Evolutionary conservation across 2,888 invertebrate species (phyloP).

Genomic region (Clivina fossor): DNA sequence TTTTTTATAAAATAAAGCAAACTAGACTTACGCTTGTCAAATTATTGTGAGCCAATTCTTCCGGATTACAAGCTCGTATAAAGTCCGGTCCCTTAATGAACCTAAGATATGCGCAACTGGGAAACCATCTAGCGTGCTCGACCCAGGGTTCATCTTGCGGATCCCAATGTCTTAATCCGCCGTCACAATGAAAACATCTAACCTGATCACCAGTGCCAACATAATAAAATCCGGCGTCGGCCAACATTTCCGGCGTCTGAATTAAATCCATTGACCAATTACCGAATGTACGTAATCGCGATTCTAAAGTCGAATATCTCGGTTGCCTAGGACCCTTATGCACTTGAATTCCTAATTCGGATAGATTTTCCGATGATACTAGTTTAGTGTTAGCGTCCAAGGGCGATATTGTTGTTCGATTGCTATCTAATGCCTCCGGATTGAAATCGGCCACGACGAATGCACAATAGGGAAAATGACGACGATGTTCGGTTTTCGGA

Average conservation of each 20-base stretch:
- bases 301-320: constrained; percentile 67
- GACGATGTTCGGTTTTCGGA: constrained; percentile 68
- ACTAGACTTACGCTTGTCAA: constrained; percentile 37
- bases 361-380: constrained; percentile 54
- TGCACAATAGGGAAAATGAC: constrained; percentile 62
- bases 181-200: constrained; percentile 93
- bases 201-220: constrained; percentile 74
- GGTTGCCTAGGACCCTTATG: constrained; percentile 66
- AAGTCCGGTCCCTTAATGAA: constrained; percentile 81
- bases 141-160: constrained; percentile 88
- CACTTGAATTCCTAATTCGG: constrained; percentile 62
- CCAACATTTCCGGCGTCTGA: constrained; percentile 75
- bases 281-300: constrained; percentile 69
- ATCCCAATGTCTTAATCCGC: constrained; percentile 89
- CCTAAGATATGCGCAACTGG: constrained; percentile 80
- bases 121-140: constrained; percentile 94
- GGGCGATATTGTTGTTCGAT: constrained; percentile 4
- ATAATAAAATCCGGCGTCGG: constrained; percentile 89
- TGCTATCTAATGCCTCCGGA: constrained; percentile 46
- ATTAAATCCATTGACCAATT: constrained; percentile 75
- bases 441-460: constrained; percentile 55
- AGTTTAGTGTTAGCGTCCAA: constrained; percentile 47
- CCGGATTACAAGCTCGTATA: constrained; percentile 59
- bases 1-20: no score
- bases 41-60: constrained; percentile 46